These are phyloP conservation scores for Triops cancriformis DNA, from an alignment of 1,140 invertebrate genomes.

Conservation along the genomic window DNA sequence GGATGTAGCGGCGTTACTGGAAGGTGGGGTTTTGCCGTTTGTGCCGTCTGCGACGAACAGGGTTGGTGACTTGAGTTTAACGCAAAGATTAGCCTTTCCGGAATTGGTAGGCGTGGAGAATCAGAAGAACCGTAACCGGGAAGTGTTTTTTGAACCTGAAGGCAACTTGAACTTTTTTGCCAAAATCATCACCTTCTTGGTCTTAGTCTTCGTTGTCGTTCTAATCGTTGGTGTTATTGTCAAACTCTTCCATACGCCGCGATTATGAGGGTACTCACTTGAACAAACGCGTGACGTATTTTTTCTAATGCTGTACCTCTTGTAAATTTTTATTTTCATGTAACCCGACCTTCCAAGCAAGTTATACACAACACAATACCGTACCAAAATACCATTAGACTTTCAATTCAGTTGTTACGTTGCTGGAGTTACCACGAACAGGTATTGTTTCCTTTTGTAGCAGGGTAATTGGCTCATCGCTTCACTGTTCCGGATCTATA, in stretches of 20 bases:
- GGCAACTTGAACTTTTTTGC: conserved; percentile 34
- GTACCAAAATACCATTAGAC: neutral
- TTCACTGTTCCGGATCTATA: no score
- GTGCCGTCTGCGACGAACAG: neutral
- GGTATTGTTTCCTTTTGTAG: no score
- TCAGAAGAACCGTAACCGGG: conserved; percentile 24
- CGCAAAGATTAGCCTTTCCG: conserved; percentile 32
- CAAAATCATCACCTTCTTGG: conserved; percentile 34
- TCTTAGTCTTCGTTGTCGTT: conserved; percentile 33
- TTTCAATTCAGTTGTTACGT: no score
- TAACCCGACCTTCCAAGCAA: neutral
- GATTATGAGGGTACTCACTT: neutral
- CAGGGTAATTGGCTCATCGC: no score
- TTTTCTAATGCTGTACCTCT: neutral
- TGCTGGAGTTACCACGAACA: no score
- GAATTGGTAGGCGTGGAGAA: conserved; percentile 30
- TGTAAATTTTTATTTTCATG: neutral
- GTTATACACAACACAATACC: neutral
- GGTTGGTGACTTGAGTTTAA: conserved; percentile 29
- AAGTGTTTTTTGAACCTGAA: conserved; percentile 32
- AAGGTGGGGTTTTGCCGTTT: neutral
- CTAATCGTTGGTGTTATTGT: conserved; percentile 32
- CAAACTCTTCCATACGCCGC: conserved; percentile 31
- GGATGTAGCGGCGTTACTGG: neutral
- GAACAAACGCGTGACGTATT: neutral